These are phyloP conservation scores for Anoplius nigerrimus DNA, from an alignment of 2,888 invertebrate species.

Conservation along the genomic window DNA sequence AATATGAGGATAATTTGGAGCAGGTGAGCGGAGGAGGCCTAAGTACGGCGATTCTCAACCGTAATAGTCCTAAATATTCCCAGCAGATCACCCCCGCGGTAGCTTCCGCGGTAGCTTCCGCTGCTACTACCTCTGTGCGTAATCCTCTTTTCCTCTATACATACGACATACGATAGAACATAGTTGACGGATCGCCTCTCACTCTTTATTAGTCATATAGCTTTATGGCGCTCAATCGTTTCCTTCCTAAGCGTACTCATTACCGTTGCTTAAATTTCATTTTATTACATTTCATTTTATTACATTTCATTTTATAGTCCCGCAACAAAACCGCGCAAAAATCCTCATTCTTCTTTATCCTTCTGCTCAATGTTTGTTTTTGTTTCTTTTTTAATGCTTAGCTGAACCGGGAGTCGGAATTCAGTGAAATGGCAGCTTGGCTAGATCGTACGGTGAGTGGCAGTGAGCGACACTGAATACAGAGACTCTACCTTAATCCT, in stretches of 20 bases:
- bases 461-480: no score
- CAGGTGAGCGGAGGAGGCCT: slow-evolving; percentile 73
- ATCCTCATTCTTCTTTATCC: slow-evolving; percentile 53
- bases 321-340: slow-evolving; percentile 54
- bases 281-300: slow-evolving; percentile 37
- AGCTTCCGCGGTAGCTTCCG: slow-evolving; percentile 35
- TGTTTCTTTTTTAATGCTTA: slow-evolving; percentile 68
- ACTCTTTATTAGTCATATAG: slow-evolving; percentile 32
- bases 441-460: slow-evolving; percentile 87
- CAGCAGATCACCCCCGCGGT: slow-evolving; percentile 51
- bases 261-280: slow-evolving; percentile 29
- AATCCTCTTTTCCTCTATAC: slow-evolving; percentile 28
- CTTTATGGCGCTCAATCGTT: slow-evolving; percentile 40
- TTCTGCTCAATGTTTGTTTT: slow-evolving; percentile 66
- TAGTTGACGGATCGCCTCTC: slow-evolving; percentile 32
- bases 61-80: slow-evolving; percentile 59
- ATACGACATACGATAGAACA: no score
- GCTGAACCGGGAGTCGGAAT: slow-evolving; percentile 85
- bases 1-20: slow-evolving; percentile 80
- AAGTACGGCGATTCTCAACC: slow-evolving; percentile 66
- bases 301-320: slow-evolving; percentile 41
- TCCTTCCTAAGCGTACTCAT: slow-evolving; percentile 35
- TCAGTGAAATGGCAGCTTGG: slow-evolving; percentile 97
- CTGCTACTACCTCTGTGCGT: slow-evolving; percentile 56
- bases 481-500: no score